A percentile compares a stretch with the other conserved stretches of the same genome.
phyloP scores from a whole-genome alignment of 2,888 invertebrate species.

The Hartigia nigra region DNA sequence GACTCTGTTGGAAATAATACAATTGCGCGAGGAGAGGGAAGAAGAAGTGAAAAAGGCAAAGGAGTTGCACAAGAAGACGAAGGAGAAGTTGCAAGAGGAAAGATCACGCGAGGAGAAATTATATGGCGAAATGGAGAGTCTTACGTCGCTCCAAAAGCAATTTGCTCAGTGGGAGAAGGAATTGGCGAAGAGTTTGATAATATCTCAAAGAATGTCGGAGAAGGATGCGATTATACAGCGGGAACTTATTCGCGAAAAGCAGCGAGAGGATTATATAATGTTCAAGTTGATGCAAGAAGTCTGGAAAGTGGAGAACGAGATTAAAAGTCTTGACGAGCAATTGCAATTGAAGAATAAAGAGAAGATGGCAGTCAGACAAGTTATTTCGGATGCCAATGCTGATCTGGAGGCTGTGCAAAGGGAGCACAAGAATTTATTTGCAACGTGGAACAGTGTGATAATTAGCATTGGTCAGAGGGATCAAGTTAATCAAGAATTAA shows the following conservation, averaged over 20 bases:
- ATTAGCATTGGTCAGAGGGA: conserved; percentile 78
- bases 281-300: conserved; percentile 77
- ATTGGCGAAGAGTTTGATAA: conserved; percentile 72
- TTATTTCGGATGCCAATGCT: conserved; percentile 77
- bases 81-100: conserved; percentile 66
- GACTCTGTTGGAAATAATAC: conserved; percentile 67
- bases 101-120: conserved; percentile 44
- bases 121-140: conserved; percentile 69
- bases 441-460: conserved; percentile 81
- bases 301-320: conserved; percentile 76
- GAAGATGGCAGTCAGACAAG: conserved; percentile 70
- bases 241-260: conserved; percentile 63
- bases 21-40: conserved; percentile 69
- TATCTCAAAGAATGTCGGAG: conserved; percentile 75
- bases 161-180: conserved; percentile 74
- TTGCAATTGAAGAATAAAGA: conserved; percentile 74
- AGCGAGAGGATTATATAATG: conserved; percentile 72
- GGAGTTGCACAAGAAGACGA: conserved; percentile 66
- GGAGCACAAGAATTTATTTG: conserved; percentile 77
- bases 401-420: conserved; percentile 78
- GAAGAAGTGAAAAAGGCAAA: conserved; percentile 66
- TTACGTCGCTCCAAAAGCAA: conserved; percentile 70
- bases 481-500: conserved; percentile 73
- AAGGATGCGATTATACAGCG: conserved; percentile 65
- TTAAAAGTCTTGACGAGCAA: conserved; percentile 75